Conservation (phyloP, 2,797 vertebrate genomes). For the Botia almorhae region DNA sequence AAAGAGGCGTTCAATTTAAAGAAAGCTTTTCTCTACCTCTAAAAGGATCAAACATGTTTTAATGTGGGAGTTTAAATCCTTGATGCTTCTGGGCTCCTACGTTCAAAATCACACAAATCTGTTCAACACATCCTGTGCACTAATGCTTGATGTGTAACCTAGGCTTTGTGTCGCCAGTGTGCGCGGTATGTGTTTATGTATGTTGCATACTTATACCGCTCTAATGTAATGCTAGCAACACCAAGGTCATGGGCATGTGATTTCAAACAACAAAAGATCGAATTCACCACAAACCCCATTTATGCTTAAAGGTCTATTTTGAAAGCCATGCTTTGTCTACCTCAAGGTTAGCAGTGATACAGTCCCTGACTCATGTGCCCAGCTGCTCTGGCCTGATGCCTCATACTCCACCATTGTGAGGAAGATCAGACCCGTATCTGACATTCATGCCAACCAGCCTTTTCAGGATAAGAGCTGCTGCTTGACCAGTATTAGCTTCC, state of each 20-base stretch:
- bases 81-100: slow-evolving; percentile 21
- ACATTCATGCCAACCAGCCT: background rate
- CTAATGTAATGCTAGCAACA: no score
- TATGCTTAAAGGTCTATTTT: background rate
- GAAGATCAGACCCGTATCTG: background rate
- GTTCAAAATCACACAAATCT: slow-evolving; percentile 27
- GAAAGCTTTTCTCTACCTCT: slow-evolving; percentile 6
- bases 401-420: background rate
- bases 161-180: background rate
- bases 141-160: no score
- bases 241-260: background rate
- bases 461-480: slow-evolving; percentile 18
- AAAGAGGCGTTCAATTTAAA: slow-evolving; percentile 8
- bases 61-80: slow-evolving; percentile 36
- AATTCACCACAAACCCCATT: background rate
- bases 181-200: background rate
- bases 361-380: background rate
- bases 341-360: background rate
- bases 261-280: no score
- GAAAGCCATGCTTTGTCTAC: background rate
- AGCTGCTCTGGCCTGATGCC: background rate
- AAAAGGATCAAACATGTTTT: slow-evolving; percentile 29
- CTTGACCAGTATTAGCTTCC: slow-evolving; percentile 30
- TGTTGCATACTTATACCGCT: background rate
- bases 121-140: background rate